Evolutionary conservation across 2,888 invertebrate genomes (phyloP), one percentile per base, ranked within the genome.

Genomic region (Bombyx huttoni): DNA sequence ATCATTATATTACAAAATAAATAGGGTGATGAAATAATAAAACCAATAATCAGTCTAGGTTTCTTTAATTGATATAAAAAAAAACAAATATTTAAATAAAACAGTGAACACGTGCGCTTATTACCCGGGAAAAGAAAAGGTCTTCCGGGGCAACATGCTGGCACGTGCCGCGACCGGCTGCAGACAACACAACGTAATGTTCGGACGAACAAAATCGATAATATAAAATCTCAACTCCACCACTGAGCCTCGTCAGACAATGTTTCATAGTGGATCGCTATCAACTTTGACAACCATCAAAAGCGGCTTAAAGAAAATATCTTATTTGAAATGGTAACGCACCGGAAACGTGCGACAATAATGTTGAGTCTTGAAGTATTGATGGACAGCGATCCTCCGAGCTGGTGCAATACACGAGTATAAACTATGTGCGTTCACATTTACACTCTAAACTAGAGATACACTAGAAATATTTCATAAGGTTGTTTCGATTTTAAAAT

Each of bases 121-220:
- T 87, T 88, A 85, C 85, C 70, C 84, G 84, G 88, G 88, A 87
- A 88, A 88, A 88, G 85, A 73, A 61, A 61, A 62, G 65, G 87
- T 88, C 87, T 88, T 88, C 87, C 87, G 86, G 87, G 83, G 86
- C 87, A 87, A 88, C 79, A 84, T 83, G 86, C 75, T 8, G 62
- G 75, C 80, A 77, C 65, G 58, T 54, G 56, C 57, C 64, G 59
- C 53, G 56, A 65, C 63, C 56, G 62, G 68, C 64, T 56, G 60
- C 58, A 59, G 63, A 54, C 63, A 62, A 40, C 61, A 63, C 58
- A 56, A 56, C 50, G 52, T 51, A 40, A 40, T 10, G 12, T 40
- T 12, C 9, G 7, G 3, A 40, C 40, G 12, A 40, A 40, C 7
- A 40, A 40, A 40, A 40, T 40, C 40, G 40, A 40, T 40, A 40